Percentiles rank a stretch among this genome's conserved stretches.
These are phyloP conservation scores for Hycleus cichorii DNA, from an alignment of 1,140 invertebrate species.

Conservation along the genomic window DNA sequence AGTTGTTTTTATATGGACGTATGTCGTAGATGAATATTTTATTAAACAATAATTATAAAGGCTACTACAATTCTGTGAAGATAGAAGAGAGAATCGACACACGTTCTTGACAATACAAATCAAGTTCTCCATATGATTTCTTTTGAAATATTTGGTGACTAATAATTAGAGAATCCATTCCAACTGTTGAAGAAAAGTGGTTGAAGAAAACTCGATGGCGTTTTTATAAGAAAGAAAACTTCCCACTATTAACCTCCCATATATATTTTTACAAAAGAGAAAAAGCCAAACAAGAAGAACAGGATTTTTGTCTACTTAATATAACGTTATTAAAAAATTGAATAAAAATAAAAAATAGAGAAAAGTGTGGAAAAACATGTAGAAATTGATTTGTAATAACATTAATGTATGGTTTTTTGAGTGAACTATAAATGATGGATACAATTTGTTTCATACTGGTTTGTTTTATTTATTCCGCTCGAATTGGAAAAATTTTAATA, in stretches of 20 bases:
- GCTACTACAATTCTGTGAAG: too few relatives aligned
- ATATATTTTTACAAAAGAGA: conserved; percentile 28
- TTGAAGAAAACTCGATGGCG: too few relatives aligned
- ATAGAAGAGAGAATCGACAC: too few relatives aligned
- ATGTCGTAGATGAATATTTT: too few relatives aligned
- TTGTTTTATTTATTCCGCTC: conserved; percentile 24
- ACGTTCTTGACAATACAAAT: neutral
- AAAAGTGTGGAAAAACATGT: conserved; percentile 9
- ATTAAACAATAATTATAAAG: too few relatives aligned
- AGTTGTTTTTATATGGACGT: too few relatives aligned
- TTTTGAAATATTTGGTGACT: conserved; percentile 20
- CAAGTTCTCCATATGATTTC: conserved; percentile 6
- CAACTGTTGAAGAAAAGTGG: conserved; percentile 11
- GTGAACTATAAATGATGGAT: conserved; percentile 39
- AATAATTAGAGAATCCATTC: conserved; percentile 21
- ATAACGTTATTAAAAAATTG: neutral
- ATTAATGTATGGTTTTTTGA: conserved; percentile 38
- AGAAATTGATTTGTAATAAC: conserved; percentile 34
- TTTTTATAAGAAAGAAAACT: too few relatives aligned
- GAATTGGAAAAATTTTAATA: too few relatives aligned
- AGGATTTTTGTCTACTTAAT: conserved; percentile 31
- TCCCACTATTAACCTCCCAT: conserved; percentile 2
- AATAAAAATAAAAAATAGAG: too few relatives aligned
- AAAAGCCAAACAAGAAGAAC: conserved; percentile 2
- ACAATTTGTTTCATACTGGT: conserved; percentile 38